These are phyloP conservation scores for Aphrocallistes beatrix DNA, from an alignment of 37 sponge, comb jelly and placozoan genomes.

Conservation along the genomic window DNA sequence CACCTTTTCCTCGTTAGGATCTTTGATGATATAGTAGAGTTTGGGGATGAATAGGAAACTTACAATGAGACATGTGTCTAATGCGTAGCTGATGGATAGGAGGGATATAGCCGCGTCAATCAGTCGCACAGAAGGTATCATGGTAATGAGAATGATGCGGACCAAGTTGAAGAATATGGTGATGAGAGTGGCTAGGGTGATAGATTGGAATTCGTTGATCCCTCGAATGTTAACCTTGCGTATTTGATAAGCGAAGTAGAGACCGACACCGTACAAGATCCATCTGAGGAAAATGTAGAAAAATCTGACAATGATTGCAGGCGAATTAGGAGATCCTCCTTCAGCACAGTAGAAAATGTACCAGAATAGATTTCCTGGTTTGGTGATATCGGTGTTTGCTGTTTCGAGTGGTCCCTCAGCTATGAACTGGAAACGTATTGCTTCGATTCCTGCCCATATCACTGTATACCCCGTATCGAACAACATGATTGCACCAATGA, in stretches of 20 bases:
- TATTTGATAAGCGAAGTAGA: neutral
- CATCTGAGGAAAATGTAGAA: neutral
- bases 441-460: neutral
- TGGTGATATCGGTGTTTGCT: neutral
- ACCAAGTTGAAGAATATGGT: conserved; percentile 14
- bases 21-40: neutral
- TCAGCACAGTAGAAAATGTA: conserved; percentile 6
- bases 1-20: neutral
- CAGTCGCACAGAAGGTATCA: conserved; percentile 1
- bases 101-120: neutral
- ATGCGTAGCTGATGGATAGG: neutral
- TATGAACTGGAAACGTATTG: neutral
- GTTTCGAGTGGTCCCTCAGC: neutral
- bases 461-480: neutral
- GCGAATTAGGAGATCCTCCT: neutral
- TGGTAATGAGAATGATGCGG: neutral
- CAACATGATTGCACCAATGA: neutral
- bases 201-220: neutral
- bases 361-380: neutral
- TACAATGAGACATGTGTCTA: neutral
- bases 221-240: neutral
- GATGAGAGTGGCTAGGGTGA: neutral
- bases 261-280: neutral
- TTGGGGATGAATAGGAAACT: neutral
- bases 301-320: neutral